Evolutionary conservation across 2,113 vertebrate genomes (phyloP).

Genomic region (Taxidea taxus): DNA sequence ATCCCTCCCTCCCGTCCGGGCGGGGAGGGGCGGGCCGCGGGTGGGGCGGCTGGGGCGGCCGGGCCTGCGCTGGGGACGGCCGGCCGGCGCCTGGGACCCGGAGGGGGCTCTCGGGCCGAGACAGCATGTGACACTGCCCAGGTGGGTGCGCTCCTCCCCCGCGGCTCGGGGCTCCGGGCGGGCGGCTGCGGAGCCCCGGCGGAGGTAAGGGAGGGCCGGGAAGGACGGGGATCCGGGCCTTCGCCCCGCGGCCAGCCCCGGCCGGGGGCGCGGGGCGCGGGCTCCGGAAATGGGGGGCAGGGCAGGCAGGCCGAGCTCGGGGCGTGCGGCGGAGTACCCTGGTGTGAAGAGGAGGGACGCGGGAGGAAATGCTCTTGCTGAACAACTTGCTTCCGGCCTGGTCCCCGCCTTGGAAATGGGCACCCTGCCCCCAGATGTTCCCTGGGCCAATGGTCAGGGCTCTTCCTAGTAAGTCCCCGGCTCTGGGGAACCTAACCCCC

Average conservation of each 20-base stretch:
- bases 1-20: conserved; percentile 66
- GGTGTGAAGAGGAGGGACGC: background rate
- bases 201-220: background rate
- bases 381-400: conserved; percentile 16
- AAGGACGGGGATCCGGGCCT: conserved; percentile 49
- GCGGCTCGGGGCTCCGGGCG: background rate
- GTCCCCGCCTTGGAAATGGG: conserved; percentile 5
- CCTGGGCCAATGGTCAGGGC: background rate
- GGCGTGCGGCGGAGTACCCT: background rate
- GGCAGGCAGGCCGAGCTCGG: conserved; percentile 19
- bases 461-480: background rate
- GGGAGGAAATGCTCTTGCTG: background rate
- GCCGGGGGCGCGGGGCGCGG: conserved; percentile 16
- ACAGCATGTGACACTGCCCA: conserved; percentile 72
- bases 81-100: conserved; percentile 51
- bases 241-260: conserved; percentile 29
- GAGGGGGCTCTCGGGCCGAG: conserved; percentile 32
- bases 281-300: conserved; percentile 58
- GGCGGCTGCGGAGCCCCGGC: background rate
- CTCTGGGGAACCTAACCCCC: background rate
- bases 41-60: conserved; percentile 56
- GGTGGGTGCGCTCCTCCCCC: conserved; percentile 53
- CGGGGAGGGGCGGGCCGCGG: conserved; percentile 60
- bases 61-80: conserved; percentile 62
- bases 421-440: background rate